Percentiles rank a stretch among this genome's conserved stretches.
These are phyloP conservation scores for Hylaeus volcanicus DNA, from an alignment of 1,140 invertebrate species.

Conservation along the genomic window DNA sequence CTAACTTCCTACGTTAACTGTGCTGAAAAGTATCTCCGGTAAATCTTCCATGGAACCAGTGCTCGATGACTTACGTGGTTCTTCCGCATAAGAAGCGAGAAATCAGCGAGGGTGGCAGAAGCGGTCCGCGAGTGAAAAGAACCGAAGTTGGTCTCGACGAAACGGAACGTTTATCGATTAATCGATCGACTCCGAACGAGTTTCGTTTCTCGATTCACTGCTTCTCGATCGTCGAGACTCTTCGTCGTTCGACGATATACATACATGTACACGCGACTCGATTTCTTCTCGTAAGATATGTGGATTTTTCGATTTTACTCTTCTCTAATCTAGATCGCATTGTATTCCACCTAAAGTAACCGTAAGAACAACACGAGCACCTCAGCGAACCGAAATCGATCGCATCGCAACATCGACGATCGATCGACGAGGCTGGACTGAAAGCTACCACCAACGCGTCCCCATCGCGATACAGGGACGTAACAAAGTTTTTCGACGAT, in stretches of 20 bases:
- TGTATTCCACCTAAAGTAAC: constrained; percentile 39
- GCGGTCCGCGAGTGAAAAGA: background rate
- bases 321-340: constrained; percentile 55
- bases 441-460: background rate
- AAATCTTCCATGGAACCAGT: constrained; percentile 5
- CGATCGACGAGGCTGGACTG: background rate
- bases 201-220: too few species aligned
- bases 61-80: background rate
- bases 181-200: too few species aligned
- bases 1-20: constrained; percentile 32
- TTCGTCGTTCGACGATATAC: too few species aligned
- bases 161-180: background rate
- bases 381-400: background rate
- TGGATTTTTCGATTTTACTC: constrained; percentile 65
- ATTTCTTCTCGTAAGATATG: constrained; percentile 55
- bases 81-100: background rate
- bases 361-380: constrained; percentile 35
- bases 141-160: constrained; percentile 8
- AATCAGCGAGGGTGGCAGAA: background rate
- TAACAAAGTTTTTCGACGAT: constrained; percentile 26
- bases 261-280: constrained; percentile 15
- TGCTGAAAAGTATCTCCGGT: constrained; percentile 13
- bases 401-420: background rate
- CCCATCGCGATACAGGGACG: constrained; percentile 13
- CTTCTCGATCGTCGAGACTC: too few species aligned